These are phyloP conservation scores for Eutrigla gurnardus DNA, from an alignment of 2,797 vertebrate genomes.

Conservation along the genomic window DNA sequence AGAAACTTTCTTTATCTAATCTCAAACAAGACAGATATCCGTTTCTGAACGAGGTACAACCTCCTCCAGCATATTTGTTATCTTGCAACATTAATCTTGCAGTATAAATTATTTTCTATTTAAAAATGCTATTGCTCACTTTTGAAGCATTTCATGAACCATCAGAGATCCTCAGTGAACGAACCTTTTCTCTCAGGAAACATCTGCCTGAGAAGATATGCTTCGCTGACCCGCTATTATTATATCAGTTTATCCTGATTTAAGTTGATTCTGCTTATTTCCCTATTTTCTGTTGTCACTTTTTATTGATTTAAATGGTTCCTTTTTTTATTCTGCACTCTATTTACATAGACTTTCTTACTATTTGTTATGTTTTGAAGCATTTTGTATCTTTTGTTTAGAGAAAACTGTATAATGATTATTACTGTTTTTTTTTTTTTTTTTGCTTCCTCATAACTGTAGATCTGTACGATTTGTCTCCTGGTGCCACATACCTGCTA, in stretches of 20 bases:
- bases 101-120: too few relatives aligned
- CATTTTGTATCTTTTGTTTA: background rate
- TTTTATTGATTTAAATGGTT: background rate
- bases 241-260: background rate
- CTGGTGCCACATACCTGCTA: conserved; percentile 87
- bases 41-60: background rate
- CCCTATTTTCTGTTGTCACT: too few relatives aligned
- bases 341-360: too few relatives aligned
- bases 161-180: background rate
- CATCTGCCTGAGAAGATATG: background rate
- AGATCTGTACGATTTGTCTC: background rate
- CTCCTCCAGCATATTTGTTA: background rate
- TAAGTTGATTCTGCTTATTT: background rate
- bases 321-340: background rate
- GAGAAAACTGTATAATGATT: background rate
- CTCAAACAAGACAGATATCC: background rate
- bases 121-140: background rate
- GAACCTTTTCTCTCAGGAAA: background rate
- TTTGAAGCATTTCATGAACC: background rate
- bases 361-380: background rate
- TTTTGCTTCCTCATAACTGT: background rate
- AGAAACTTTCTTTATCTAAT: background rate
- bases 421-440: background rate
- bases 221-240: background rate
- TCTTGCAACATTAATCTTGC: background rate